Conservation (phyloP, 2,113 vertebrate species). For the Sminthopsis crassicaudata region DNA sequence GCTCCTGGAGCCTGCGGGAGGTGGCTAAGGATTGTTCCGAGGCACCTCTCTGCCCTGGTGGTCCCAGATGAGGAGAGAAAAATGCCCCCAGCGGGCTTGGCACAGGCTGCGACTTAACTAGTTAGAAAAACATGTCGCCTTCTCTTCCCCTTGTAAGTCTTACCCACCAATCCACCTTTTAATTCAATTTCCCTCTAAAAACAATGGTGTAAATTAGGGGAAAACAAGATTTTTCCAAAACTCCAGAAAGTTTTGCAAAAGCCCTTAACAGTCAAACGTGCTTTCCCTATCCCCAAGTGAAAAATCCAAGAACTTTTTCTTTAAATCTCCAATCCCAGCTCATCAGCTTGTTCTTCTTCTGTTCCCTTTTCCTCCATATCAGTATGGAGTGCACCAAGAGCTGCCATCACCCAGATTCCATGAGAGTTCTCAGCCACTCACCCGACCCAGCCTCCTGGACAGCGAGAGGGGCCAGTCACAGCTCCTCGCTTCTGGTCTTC, state of each 20-base stretch:
- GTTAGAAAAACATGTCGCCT: conserved; percentile 80
- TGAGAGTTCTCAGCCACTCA: neutral
- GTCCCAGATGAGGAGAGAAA: conserved; percentile 51
- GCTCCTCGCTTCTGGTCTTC: neutral
- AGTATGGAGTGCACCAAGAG: neutral
- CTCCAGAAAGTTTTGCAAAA: conserved; percentile 78
- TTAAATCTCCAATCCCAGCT: conserved; percentile 28
- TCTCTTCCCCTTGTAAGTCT: conserved; percentile 61
- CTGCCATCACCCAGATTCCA: neutral
- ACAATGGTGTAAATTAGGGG: conserved; percentile 79
- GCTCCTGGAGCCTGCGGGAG: neutral
- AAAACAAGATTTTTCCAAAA: conserved; percentile 80
- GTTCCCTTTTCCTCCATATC: neutral
- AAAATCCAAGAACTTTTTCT: conserved; percentile 45
- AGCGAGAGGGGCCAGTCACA: neutral
- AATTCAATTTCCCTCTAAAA: conserved; percentile 81
- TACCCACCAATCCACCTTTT: conserved; percentile 71
- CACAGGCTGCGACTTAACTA: conserved; percentile 65
- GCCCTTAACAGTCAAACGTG: conserved; percentile 55
- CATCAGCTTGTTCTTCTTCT: neutral
- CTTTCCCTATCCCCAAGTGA: conserved; percentile 26
- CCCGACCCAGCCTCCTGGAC: neutral
- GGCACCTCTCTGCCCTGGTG: conserved; percentile 59
- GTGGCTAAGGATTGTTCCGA: neutral
- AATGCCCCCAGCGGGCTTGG: conserved; percentile 70